Evolutionary conservation across 2,113 vertebrate species (phyloP), one percentile per base, ranked within the genome.

Genomic region (Melozone crissalis): DNA sequence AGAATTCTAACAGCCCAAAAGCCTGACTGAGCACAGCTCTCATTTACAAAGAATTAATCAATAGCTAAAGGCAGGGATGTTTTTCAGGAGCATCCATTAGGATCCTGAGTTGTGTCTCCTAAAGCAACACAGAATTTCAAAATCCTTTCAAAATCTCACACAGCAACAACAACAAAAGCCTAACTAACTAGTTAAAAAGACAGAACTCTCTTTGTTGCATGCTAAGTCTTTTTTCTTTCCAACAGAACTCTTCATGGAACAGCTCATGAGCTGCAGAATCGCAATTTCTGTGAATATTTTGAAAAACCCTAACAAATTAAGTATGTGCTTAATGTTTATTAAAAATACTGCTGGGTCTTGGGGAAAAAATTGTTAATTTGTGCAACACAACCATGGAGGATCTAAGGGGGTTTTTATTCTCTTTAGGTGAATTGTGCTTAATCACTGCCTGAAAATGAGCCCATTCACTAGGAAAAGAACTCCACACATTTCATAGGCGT

Each of bases 1-100:
- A 44, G 81, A 94, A 86, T 90, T 66, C 41, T 49, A 96, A 86
- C 73, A 87, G 88, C n/a, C 68, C 49, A 31, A 28, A 74, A 81
- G 69, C 49, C 69, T 80, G 62, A 44, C 21, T 35, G 44, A 94
- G 91, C 71, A 95, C 80, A 95, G 77, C 88, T 69, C 83, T 92
- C 71, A 39, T 93, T 94, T 62, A 10, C 16, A 74, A 81, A 77
- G 68, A 81, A 95, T 90, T 87, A 85, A 94, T 94, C 91, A 94
- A 15, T 87, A 93, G 22, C 30, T 67, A 92, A 73, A 87, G 61
- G 41, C 30, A 84, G 65, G 49, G 83, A 61, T 73, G 20, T 57
- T 89, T 21, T 16, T 84, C 78, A 96, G 8, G 27, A 41, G 47
- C 35, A 35, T 2, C 31, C 61, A n/a, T 28, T 7, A 44, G 35